Evolutionary conservation across 1,140 invertebrate species (phyloP), one percentile per base, ranked within the genome.

Genomic region (Macrotrachela quadricornifera): DNA sequence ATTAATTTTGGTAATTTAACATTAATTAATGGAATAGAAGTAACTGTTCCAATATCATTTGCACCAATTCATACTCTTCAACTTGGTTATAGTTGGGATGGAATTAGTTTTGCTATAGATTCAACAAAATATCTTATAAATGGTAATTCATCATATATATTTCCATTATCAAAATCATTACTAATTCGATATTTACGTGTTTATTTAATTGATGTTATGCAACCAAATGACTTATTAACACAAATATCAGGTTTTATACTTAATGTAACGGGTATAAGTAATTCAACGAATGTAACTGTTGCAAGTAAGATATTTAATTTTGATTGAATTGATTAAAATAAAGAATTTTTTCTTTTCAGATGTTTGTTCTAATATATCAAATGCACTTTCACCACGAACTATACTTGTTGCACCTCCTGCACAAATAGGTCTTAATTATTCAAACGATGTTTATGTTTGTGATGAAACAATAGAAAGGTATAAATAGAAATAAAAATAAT

Each of bases 401-500:
- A 8, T 30, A 30, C 21, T 46, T 21, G 41, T 40, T 53, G 30
- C 46, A 53, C 43, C 43, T 46, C 0, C 16, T 14, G 13, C 1
- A 1, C 10, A 51, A 38, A 13, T 10, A 12, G 36, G 21, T 30
- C 21, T 30, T 30, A 30, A 2, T 30, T 30, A 30, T 30, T 2
- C 21, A 4, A 30, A 30, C 8, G 40, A 46, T 18, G 36, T 53
- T 10, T 53, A 38, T 46, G 51, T 53, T 36, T 53, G 51, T 46
- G 51, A 53, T 48, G 51, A 53, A 48, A 53, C 45, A 17, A 14
- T 4, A n/a, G 51, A 46, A 17, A 53, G 51, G 45, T 53, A 21
- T 14, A 16, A 16, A 10, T 41, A 50, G 40, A 1, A 16, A 42
- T 41, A 50, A 42, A 30, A n/a, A 42, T n/a, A 50, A 50, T 50